These are phyloP conservation scores for Ochropacha duplaris DNA, from an alignment of 2,888 invertebrate species.

Conservation along the genomic window DNA sequence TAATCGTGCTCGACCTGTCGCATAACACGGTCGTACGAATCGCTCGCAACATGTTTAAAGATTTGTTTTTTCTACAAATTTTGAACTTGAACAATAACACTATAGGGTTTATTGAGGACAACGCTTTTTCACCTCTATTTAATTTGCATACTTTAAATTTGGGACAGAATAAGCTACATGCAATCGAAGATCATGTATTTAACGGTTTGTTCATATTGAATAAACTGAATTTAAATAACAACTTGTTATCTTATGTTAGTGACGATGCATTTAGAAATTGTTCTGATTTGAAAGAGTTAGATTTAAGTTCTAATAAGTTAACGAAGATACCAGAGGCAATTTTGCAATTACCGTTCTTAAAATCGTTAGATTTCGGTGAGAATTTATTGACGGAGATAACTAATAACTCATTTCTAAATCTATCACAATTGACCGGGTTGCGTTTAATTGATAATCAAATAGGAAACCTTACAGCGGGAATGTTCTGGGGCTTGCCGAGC, in stretches of 20 bases:
- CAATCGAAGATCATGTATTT: slow-evolving; percentile 90
- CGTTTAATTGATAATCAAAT: slow-evolving; percentile 95
- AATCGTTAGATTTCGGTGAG: slow-evolving; percentile 95
- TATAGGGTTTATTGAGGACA: slow-evolving; percentile 91
- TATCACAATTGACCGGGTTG: slow-evolving; percentile 93
- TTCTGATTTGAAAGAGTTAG: slow-evolving; percentile 93
- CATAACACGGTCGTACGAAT: slow-evolving; percentile 91
- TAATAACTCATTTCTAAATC: slow-evolving; percentile 92
- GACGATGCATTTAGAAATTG: slow-evolving; percentile 93
- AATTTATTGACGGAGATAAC: slow-evolving; percentile 93
- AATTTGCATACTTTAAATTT: slow-evolving; percentile 95
- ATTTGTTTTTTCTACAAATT: slow-evolving; percentile 93
- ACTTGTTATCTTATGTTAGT: slow-evolving; percentile 89
- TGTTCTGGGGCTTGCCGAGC: slow-evolving; percentile 92
- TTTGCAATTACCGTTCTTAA: slow-evolving; percentile 90
- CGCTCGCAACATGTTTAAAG: slow-evolving; percentile 92
- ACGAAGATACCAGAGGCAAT: slow-evolving; percentile 92
- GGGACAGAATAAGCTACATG: slow-evolving; percentile 92
- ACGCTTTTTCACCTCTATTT: slow-evolving; percentile 93
- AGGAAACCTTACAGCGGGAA: slow-evolving; percentile 92
- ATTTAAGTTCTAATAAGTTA: slow-evolving; percentile 93
- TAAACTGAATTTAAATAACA: slow-evolving; percentile 92
- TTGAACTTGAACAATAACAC: slow-evolving; percentile 93
- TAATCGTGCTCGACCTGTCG: slow-evolving; percentile 93
- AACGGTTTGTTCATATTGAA: slow-evolving; percentile 92